A percentile compares a stretch with the other conserved stretches of the same genome.
phyloP scores from a whole-genome alignment of 1,140 invertebrate genomes.

The Mizuhopecten yessoensis region DNA sequence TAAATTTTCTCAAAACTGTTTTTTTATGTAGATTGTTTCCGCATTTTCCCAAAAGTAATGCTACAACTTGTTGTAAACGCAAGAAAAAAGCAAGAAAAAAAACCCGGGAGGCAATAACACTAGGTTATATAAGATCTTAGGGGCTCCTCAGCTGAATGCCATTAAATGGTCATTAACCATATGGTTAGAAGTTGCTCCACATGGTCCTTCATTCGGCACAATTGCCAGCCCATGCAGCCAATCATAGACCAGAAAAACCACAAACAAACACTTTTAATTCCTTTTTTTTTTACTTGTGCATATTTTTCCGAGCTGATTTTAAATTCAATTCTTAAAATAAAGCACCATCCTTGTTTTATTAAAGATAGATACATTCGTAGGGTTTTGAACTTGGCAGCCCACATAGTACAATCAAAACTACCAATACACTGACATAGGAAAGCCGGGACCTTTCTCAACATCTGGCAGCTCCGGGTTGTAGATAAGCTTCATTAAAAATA shows the following conservation, averaged over 20 bases:
- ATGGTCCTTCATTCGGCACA: not conserved
- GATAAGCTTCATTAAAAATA: slow-evolving; percentile 35
- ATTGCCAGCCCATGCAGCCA: not conserved
- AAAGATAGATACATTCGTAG: not conserved
- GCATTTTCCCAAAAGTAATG: not conserved
- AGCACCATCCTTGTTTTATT: not conserved
- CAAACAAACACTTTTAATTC: not conserved
- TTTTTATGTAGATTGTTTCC: not conserved
- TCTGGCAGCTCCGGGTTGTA: not conserved
- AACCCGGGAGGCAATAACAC: not conserved
- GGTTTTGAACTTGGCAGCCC: slow-evolving; percentile 21
- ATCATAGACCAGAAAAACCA: not conserved
- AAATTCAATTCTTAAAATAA: slow-evolving; percentile 6
- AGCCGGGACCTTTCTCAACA: not conserved
- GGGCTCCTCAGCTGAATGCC: not conserved
- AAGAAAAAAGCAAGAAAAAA: not conserved
- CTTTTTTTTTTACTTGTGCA: not conserved
- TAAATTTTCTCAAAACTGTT: not conserved
- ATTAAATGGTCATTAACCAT: slow-evolving; percentile 23
- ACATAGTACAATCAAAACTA: not conserved
- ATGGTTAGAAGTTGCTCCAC: not conserved
- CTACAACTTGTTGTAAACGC: not conserved
- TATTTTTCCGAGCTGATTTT: not conserved
- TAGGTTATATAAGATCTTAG: not conserved
- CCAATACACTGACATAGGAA: not conserved